Evolutionary conservation across 2,113 vertebrate species (phyloP).

Genomic region (Pelvicachromis taeniatus): DNA sequence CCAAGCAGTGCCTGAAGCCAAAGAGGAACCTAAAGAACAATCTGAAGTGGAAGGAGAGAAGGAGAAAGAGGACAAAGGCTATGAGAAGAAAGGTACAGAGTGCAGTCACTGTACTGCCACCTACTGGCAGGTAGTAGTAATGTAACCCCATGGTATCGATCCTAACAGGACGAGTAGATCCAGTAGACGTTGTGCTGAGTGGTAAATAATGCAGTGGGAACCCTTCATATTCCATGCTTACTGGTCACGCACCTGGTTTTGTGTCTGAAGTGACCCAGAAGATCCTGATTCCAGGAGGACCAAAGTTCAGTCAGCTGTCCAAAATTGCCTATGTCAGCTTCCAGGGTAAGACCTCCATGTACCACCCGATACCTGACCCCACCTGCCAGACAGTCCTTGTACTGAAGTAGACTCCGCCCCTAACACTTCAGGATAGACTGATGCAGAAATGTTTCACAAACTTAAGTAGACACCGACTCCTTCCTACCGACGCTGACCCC

Average conservation of each 20-base stretch:
- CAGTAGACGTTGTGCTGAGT: background rate
- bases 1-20: slow-evolving; percentile 10
- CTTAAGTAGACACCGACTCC: background rate
- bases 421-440: background rate
- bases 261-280: slow-evolving; percentile 76
- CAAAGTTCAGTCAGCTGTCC: slow-evolving; percentile 76
- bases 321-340: slow-evolving; percentile 77
- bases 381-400: background rate
- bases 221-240: background rate
- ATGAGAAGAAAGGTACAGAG: slow-evolving; percentile 68
- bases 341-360: slow-evolving; percentile 78
- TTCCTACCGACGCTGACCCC: background rate
- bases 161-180: background rate
- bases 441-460: background rate
- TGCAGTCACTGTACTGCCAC: background rate
- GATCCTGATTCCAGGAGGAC: slow-evolving; percentile 80
- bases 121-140: background rate
- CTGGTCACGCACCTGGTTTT: slow-evolving; percentile 29
- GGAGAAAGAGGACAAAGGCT: slow-evolving; percentile 48
- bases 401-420: background rate
- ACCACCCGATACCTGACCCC: background rate
- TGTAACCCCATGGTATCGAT: background rate
- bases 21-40: background rate
- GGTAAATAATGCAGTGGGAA: background rate
- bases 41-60: background rate